These are phyloP conservation scores for Hippocampus zosterae DNA, from an alignment of 2,113 vertebrate genomes.

Conservation along the genomic window DNA sequence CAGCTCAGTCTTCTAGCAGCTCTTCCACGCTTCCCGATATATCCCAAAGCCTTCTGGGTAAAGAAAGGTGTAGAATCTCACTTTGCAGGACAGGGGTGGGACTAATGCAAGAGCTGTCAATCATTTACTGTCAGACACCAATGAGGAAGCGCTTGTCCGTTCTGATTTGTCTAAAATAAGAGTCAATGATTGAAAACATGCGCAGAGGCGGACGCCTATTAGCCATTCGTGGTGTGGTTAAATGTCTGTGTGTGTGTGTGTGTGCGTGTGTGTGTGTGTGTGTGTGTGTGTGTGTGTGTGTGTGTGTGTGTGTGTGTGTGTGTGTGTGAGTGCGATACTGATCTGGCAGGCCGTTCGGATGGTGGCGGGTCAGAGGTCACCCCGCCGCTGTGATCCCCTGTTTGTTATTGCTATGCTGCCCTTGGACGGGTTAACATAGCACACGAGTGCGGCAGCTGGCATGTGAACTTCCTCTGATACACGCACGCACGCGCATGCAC, in stretches of 20 bases:
- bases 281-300: background rate
- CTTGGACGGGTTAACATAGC: constrained; percentile 76
- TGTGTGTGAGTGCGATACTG: constrained; percentile 54
- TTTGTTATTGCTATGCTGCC: constrained; percentile 79
- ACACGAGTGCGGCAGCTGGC: constrained; percentile 61
- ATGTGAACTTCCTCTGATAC: constrained; percentile 49
- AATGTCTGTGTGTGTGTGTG: constrained; percentile 9
- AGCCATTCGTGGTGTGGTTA: constrained; percentile 14
- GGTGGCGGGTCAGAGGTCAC: constrained; percentile 66
- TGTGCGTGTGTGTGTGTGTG: constrained; percentile 33
- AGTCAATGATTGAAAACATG: constrained; percentile 62
- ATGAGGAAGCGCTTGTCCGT: constrained; percentile 57
- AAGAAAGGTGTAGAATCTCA: constrained; percentile 45
- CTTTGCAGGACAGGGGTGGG: constrained; percentile 48
- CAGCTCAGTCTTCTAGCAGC: constrained; percentile 2
- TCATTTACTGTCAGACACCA: constrained; percentile 68
- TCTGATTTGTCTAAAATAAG: constrained; percentile 45
- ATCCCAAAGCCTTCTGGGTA: constrained; percentile 49
- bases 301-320: constrained; percentile 35
- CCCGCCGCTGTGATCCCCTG: constrained; percentile 70
- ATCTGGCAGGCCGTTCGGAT: constrained; percentile 48
- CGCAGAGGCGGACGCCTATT: constrained; percentile 26
- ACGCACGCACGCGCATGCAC: constrained; percentile 24
- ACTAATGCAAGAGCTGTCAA: constrained; percentile 58
- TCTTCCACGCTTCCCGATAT: constrained; percentile 1